A percentile compares a stretch with the other conserved stretches of the same genome.
Conservation (phyloP, 1,140 invertebrate genomes). For the Rhyacophila brunnea region DNA sequence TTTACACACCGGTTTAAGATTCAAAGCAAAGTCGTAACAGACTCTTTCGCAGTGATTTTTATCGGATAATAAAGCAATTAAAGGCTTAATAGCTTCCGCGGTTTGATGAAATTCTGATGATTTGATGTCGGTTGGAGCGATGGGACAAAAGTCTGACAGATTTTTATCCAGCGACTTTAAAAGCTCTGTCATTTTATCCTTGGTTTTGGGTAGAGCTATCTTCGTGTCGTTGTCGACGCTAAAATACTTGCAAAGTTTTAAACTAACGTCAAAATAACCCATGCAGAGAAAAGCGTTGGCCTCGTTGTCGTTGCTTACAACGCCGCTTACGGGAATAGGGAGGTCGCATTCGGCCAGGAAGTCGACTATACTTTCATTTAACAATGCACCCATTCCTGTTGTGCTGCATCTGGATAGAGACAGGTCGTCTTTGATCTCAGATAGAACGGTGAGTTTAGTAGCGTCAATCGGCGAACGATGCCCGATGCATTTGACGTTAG, state of each 20-base stretch:
- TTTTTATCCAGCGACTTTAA: background rate
- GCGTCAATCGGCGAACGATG: no score
- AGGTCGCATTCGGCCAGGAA: slow-evolving; percentile 8
- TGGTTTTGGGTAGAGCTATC: background rate
- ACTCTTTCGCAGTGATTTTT: background rate
- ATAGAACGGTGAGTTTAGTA: no score
- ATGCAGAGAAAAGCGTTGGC: slow-evolving; percentile 3
- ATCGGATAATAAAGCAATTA: background rate
- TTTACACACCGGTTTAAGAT: slow-evolving; percentile 11
- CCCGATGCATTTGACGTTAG: no score
- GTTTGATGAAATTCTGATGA: slow-evolving; percentile 1
- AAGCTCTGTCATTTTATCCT: background rate
- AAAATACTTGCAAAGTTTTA: slow-evolving; percentile 10
- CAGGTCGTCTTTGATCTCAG: no score
- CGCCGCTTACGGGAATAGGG: slow-evolving; percentile 1
- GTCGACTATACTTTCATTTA: background rate
- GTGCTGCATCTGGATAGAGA: no score
- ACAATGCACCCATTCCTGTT: background rate
- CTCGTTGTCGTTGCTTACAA: background rate
- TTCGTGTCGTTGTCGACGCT: background rate
- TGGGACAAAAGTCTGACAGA: slow-evolving; percentile 3
- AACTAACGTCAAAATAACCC: slow-evolving; percentile 11
- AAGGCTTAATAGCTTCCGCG: background rate
- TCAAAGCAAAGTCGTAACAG: background rate
- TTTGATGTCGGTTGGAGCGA: background rate